Percentiles rank a stretch among this genome's conserved stretches.
phyloP scores from a whole-genome alignment of 2,113 vertebrate species.

The Rafetus swinhoei region DNA sequence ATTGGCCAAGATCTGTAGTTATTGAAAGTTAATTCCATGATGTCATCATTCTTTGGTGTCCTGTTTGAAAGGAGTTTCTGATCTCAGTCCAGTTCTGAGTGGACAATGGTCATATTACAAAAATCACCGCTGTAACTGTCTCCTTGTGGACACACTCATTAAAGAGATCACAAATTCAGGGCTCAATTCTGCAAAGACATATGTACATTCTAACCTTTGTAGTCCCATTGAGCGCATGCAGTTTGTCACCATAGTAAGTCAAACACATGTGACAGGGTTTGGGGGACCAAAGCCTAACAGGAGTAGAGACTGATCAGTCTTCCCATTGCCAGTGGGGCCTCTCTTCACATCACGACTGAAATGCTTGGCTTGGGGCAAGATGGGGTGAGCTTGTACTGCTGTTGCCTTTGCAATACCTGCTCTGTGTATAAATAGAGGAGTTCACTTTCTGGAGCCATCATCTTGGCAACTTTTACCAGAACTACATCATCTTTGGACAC shows the following conservation, averaged over 20 bases:
- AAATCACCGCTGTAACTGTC: background rate
- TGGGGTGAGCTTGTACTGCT: background rate
- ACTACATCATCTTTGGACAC: accelerated
- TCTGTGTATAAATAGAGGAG: background rate
- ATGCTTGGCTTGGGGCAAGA: background rate
- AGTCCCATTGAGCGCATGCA: background rate
- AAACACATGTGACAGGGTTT: background rate
- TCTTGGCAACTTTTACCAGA: background rate
- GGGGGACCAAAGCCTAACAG: background rate
- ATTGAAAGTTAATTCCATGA: background rate
- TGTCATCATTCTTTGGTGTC: background rate
- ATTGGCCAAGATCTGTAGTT: background rate
- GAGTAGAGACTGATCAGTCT: background rate
- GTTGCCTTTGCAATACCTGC: background rate
- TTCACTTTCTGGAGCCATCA: background rate
- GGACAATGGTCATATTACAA: background rate
- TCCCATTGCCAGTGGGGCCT: background rate
- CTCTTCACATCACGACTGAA: background rate
- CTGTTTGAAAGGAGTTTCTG: background rate
- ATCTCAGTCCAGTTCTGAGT: background rate
- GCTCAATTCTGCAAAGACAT: background rate
- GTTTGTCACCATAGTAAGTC: background rate
- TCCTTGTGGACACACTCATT: background rate
- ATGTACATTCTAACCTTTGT: background rate
- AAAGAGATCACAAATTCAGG: background rate